Base-by-base conservation (phyloP, 2,113 vertebrate species). In the Vanacampus margaritifer region DNA sequence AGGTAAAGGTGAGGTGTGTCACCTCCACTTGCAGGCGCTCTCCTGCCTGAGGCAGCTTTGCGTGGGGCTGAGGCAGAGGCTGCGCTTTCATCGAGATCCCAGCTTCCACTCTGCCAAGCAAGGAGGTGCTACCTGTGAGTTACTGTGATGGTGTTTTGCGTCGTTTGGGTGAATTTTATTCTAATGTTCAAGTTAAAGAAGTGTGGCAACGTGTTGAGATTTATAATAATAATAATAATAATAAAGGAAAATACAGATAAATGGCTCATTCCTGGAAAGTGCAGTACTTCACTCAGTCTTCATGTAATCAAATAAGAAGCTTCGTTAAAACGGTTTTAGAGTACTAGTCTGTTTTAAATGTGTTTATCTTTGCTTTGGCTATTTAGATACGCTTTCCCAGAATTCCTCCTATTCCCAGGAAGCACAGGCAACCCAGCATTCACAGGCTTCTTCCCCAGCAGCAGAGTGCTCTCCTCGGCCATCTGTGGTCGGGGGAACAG, bases 71-170 rank as follows among this genome's bases (percentile, higher is more conserved):
- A 93, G 90, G 77, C 93, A 80, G 57, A 91, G 96, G 41, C 93
- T 99, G 26, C 94, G 93, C 79, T 98, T 97, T 83, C 92, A 96
- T 85, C 93, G 92, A 79, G 96, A 98, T 88, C 95, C 97, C 32
- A 90, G 92, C 63, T 98, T 98, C 88, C 92, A 87, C 88, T 95
- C 92, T 17, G 88, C 84, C 64, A 98, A 94, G 82, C 94, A 96
- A 87, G 92, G 97, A 95, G 60, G 37, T 45, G 3, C 32, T n/a
- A 28, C 41, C 50, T 37, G 71, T 62, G 23, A 45, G 35, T 56
- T 61, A n/a, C 26, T 26, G 45, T 65, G 10, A 65, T 17, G 17
- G 26, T 28, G 10, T 23, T 48, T 64, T 48, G 17, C 8, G 3
- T 64, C 61, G 19, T 41, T 43, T 43, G 60, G 13, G 37, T 16